Evolutionary conservation across 1,140 invertebrate species (phyloP), one percentile per base, ranked within the genome.

Genomic region (Bactericera cockerelli): DNA sequence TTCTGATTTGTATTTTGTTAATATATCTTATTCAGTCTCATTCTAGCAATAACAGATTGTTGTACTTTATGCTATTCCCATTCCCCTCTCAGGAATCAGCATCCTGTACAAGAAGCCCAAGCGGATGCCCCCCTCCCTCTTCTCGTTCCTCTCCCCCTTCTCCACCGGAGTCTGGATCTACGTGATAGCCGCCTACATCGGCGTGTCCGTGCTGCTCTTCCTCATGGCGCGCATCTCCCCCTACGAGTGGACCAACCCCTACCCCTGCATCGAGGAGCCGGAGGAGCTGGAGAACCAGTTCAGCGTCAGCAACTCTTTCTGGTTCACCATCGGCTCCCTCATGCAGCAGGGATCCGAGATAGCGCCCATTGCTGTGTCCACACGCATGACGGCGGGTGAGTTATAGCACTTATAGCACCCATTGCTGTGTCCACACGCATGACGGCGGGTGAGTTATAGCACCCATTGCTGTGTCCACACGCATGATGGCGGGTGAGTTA

Each of bases 101-200:
- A 93, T 94, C 67, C 68, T 94, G 6, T 90, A 86, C 66, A 80
- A 81, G 65, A 87, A 87, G 65, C 86, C 89, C 1, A 78, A 77
- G n/a, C 87, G 84, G 67, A 81, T 85, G 61, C 75, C 84, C 1
- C 88, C 89, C 0, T 82, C 81, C 65, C 74, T 91, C 6, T 89
- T 94, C 67, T 89, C 88, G 0, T 95, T 95, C 70, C 77, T 94
- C 67, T 84, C 86, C 19, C 93, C 92, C 0, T 89, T 94, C 67
- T 88, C 88, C 0, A 71, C 81, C 0, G 81, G 84, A 49, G 87
- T 91, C 1, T 93, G 89, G 89, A 71, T 87, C 39, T 83, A 80
- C 65, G 76, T 93, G 64, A 80, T 82, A 0, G 72, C 80, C 0
- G 82, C 86, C 1, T 93, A 88, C 69, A 66, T 91, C 26, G 78